These are phyloP conservation scores for Pseudomyrmex cubaensis DNA, from an alignment of 1,140 invertebrate genomes.

Conservation along the genomic window DNA sequence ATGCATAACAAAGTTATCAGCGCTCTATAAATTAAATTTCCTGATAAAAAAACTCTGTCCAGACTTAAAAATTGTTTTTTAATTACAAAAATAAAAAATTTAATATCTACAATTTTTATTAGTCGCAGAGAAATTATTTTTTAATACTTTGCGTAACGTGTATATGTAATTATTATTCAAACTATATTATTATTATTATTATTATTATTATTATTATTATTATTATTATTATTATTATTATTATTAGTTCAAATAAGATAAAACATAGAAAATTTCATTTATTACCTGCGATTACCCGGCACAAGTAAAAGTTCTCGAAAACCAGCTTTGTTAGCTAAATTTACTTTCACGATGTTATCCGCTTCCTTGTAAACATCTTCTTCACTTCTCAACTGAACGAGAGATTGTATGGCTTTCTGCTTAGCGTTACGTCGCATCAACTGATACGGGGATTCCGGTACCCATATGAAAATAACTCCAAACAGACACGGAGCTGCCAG, in stretches of 20 bases:
- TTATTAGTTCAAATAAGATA: background rate
- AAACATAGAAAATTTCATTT: background rate
- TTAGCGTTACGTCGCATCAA: slow-evolving; percentile 85
- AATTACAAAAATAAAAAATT: background rate
- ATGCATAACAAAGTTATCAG: slow-evolving; percentile 88
- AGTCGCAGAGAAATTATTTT: background rate
- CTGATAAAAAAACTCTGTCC: background rate
- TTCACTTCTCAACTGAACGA: slow-evolving; percentile 86
- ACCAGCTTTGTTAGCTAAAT: slow-evolving; percentile 85
- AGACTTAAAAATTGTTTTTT: background rate
- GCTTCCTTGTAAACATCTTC: slow-evolving; percentile 87
- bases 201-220: too few relatives aligned
- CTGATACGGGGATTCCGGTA: slow-evolving; percentile 92
- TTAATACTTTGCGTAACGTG: too few relatives aligned
- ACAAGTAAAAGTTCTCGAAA: slow-evolving; percentile 86
- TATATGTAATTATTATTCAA: too few relatives aligned
- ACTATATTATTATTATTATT: too few relatives aligned
- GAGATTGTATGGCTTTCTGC: slow-evolving; percentile 86
- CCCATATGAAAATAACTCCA: slow-evolving; percentile 86
- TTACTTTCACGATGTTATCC: slow-evolving; percentile 87
- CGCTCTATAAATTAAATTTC: slow-evolving; percentile 75
- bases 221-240: too few relatives aligned
- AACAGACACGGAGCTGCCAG: slow-evolving; percentile 86
- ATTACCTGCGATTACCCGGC: slow-evolving; percentile 85
- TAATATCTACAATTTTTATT: too few relatives aligned